Evolutionary conservation across 2,888 invertebrate genomes (phyloP).

Genomic region (Cotesia congregata): DNA sequence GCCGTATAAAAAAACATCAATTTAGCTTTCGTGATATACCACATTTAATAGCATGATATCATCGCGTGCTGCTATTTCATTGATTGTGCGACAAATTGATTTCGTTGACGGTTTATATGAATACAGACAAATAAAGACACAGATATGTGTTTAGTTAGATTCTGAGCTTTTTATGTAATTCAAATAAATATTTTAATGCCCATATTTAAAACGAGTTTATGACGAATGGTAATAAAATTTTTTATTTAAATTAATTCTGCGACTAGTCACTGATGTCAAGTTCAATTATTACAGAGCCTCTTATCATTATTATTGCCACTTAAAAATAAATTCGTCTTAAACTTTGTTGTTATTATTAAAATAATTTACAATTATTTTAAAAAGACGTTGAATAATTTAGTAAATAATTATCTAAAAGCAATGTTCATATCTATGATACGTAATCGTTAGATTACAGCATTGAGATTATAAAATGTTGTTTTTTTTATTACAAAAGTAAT

Average conservation of each 20-base stretch:
- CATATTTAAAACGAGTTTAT: not conserved
- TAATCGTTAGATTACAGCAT: too few species aligned
- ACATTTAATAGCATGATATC: conserved; percentile 52
- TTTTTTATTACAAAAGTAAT: not conserved
- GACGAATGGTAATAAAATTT: conserved; percentile 4
- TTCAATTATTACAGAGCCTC: not conserved
- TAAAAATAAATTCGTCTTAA: not conserved
- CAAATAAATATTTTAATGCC: not conserved
- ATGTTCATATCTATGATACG: too few species aligned
- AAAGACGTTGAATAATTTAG: too few species aligned
- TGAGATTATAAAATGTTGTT: too few species aligned
- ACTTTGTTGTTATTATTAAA: not conserved
- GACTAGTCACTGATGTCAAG: not conserved
- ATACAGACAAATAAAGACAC: conserved; percentile 44
- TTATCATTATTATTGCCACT: not conserved
- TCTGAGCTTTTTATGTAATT: not conserved
- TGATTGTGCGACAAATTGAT: conserved; percentile 54
- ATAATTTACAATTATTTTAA: too few species aligned
- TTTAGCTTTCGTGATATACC: conserved; percentile 8
- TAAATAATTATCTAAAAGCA: too few species aligned
- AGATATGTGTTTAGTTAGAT: not conserved
- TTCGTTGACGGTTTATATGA: conserved; percentile 33
- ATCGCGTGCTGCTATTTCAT: conserved; percentile 44
- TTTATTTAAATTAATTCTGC: conserved; percentile 2
- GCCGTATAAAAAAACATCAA: not conserved